Evolutionary conservation across 2,113 vertebrate species (phyloP).

Genomic region (Meleagris gallopavo): DNA sequence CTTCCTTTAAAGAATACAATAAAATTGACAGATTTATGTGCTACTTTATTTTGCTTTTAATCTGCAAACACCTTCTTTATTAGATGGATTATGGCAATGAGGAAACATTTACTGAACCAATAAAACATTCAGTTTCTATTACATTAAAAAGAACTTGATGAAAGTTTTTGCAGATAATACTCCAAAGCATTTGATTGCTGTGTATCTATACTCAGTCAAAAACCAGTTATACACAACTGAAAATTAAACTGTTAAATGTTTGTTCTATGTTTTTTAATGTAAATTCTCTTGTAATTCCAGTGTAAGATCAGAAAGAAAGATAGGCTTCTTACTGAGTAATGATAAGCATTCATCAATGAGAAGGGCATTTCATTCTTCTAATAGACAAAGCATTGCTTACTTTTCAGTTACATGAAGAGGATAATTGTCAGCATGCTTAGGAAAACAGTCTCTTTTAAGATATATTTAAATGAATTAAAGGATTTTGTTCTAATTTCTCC

Average conservation of each 20-base stretch:
- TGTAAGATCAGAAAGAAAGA: neutral
- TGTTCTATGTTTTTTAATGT: neutral
- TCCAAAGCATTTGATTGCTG: neutral
- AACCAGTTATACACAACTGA: neutral
- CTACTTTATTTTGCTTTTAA: neutral
- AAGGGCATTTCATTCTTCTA: neutral
- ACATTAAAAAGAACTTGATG: neutral
- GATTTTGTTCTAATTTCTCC: accelerated
- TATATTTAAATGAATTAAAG: neutral
- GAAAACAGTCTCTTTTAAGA: neutral
- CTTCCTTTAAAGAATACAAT: neutral
- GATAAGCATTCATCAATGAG: neutral
- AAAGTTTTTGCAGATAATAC: neutral
- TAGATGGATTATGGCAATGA: neutral
- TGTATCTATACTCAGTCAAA: neutral
- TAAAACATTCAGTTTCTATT: neutral
- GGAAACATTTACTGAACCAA: neutral
- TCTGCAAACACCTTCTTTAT: neutral
- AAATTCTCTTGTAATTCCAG: neutral
- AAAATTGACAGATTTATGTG: neutral
- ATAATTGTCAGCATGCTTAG: neutral
- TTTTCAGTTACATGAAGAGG: neutral
- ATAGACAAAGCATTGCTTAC: neutral
- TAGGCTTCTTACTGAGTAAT: neutral
- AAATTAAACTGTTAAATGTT: neutral